phyloP scores from a whole-genome alignment of 2,888 invertebrate genomes.

The Cylindroiulus punctatus region DNA sequence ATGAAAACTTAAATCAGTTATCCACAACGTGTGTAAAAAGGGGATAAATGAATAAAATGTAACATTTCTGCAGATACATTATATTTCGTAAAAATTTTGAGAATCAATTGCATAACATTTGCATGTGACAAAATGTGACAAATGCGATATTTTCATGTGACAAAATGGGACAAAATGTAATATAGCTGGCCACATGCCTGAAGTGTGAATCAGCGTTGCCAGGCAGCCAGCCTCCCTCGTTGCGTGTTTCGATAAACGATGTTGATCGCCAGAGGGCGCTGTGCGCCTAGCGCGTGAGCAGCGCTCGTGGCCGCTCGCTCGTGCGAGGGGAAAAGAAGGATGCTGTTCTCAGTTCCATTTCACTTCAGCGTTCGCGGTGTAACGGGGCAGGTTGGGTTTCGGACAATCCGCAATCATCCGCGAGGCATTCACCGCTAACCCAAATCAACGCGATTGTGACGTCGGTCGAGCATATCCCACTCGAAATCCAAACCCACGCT shows the following conservation, averaged over 20 bases:
- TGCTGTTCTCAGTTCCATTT: conserved; percentile 7
- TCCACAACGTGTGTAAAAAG: no score
- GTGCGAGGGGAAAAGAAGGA: conserved; percentile 1
- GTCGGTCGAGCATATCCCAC: not conserved
- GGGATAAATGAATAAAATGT: no score
- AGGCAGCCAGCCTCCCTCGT: no score
- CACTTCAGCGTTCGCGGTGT: not conserved
- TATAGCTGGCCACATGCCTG: no score
- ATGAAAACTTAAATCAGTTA: no score
- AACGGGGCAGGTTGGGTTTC: not conserved
- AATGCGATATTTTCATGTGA: no score
- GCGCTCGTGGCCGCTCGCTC: not conserved
- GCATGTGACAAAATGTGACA: no score
- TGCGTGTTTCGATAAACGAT: not conserved
- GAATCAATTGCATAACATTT: no score
- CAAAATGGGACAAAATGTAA: no score
- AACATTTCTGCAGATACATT: no score
- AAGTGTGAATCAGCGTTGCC: no score
- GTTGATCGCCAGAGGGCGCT: not conserved
- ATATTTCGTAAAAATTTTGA: no score
- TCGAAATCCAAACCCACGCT: not conserved
- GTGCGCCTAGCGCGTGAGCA: not conserved
- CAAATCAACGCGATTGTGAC: not conserved
- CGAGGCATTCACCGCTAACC: not conserved
- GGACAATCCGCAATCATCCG: not conserved